phyloP scores from a whole-genome alignment of 2,113 vertebrate genomes.

The Myrmophylax atrothorax region DNA sequence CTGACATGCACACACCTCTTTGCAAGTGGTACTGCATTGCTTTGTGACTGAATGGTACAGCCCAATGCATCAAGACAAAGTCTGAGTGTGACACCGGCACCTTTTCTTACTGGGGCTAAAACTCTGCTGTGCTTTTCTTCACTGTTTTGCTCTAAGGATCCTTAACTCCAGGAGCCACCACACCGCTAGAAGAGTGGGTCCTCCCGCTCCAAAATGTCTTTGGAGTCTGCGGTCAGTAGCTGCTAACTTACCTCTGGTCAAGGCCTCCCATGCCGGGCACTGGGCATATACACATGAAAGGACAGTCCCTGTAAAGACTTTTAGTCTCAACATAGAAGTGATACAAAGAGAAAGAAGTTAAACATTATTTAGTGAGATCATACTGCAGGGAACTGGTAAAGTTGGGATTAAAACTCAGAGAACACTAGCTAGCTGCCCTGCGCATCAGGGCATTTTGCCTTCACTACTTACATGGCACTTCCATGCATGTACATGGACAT shows the following conservation, averaged over 20 bases:
- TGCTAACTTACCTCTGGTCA: background rate
- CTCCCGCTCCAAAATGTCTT: background rate
- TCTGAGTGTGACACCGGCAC: background rate
- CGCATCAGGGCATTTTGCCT: background rate
- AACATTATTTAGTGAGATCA: background rate
- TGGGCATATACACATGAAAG: background rate
- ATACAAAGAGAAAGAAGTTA: background rate
- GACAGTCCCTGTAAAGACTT: background rate
- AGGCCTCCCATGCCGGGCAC: background rate
- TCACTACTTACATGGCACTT: background rate
- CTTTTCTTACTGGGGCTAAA: background rate
- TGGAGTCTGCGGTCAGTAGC: background rate
- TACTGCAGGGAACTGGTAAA: background rate
- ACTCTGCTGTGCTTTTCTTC: background rate
- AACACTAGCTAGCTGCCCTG: background rate
- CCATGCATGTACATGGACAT: fast-evolving
- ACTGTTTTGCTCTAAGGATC: background rate
- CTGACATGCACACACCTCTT: fast-evolving
- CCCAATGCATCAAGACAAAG: background rate
- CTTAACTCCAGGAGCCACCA: background rate
- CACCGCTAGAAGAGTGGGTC: background rate
- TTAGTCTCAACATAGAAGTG: background rate
- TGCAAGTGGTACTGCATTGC: background rate
- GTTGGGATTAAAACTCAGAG: background rate
- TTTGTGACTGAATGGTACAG: background rate